phyloP scores from a whole-genome alignment of 2,888 invertebrate species.

The Lepidochitona cinerea region DNA sequence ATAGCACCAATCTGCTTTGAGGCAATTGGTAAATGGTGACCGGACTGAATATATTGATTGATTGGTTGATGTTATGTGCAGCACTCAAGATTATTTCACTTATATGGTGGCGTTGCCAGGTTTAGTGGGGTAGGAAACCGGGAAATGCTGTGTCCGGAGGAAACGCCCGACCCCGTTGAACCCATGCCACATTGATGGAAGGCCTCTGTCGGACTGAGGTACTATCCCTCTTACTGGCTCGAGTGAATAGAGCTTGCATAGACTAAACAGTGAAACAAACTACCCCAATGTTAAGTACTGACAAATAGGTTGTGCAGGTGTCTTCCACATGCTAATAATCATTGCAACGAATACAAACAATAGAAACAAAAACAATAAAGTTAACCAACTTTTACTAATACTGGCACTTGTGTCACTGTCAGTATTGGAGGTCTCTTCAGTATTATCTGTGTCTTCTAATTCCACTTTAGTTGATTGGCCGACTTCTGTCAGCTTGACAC shows the following conservation, averaged over 20 bases:
- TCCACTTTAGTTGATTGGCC: neutral
- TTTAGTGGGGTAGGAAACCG: too few species aligned
- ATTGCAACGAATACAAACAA: neutral
- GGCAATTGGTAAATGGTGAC: too few species aligned
- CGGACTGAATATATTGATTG: too few species aligned
- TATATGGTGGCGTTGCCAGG: too few species aligned
- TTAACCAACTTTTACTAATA: neutral
- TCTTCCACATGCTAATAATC: neutral
- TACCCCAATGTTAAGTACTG: neutral
- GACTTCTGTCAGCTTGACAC: neutral
- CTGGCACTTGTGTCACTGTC: neutral
- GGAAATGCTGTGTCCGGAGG: too few species aligned
- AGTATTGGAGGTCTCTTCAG: neutral
- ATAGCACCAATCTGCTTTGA: too few species aligned
- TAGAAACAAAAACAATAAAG: neutral
- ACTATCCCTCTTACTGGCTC: too few species aligned
- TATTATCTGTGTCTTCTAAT: neutral
- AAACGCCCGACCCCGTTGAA: too few species aligned
- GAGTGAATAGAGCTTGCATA: neutral
- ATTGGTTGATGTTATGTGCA: too few species aligned
- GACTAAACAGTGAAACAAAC: neutral
- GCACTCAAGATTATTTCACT: too few species aligned
- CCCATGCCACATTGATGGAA: too few species aligned
- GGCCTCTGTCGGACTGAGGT: too few species aligned
- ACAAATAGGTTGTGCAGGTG: neutral